Base-by-base conservation (phyloP, 1,140 invertebrate genomes). In the Megathymus violae region DNA sequence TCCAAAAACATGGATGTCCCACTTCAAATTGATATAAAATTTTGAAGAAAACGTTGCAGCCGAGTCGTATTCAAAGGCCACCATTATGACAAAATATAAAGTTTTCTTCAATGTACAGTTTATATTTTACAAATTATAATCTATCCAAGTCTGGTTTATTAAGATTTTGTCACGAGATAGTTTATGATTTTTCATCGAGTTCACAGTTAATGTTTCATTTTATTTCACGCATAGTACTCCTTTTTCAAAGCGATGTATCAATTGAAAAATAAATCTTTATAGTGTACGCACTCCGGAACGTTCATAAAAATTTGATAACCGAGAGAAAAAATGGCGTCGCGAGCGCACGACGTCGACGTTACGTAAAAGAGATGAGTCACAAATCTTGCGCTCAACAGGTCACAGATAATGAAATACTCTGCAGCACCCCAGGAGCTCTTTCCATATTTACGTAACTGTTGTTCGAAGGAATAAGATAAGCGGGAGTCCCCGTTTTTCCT, bases 331-430 rank as follows among this genome's bases (percentile, higher is more conserved):
- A 69, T 36, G 14, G 40, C 15, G 54, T 34, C 34, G 61, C 31
- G 54, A 76, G 40, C 40, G 47, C 67, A 64, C 54, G 59, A 68
- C 41, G 14, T 36, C 17, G 10, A 14, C 13, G 69, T 78, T 82
- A 74, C 75, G 68, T 75, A 74, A 74, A 78, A 61, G 56, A 80
- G 78, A 88, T 78, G 79, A 86, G 60, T 82, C 75, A 79, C 77
- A 82, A 85, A 83, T 83, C 80, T 86, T 71, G 76, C 69, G 76
- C 69, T 87, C 83, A 87, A 88, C 84, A 88, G 86, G 86, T 87
- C 85, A 83, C 70, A 70, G 75, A 78, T 87, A 87, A 87, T 86
- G 82, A 89, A 87, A 83, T 80, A 82, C 74, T 81, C 74, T 52
- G 63, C 67, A 70, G 72, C 74, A 72, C 74, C 74, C 71, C 66